Evolutionary conservation across 2,888 invertebrate species (phyloP).

Genomic region (Eupithecia abbreviata): DNA sequence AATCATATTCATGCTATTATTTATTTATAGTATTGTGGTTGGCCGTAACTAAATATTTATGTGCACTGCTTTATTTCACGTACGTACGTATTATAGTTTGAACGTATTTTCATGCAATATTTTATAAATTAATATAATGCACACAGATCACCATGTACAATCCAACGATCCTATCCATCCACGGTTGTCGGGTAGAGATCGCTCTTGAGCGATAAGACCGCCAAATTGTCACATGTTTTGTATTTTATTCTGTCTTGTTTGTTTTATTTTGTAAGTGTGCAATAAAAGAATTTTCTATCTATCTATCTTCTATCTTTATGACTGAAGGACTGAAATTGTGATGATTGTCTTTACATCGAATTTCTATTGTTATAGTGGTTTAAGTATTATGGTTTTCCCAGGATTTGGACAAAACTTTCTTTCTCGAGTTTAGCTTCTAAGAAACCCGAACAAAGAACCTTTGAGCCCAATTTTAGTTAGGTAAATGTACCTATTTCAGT

Average conservation of each 20-base stretch:
- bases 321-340: slow-evolving; percentile 24
- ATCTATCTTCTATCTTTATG: too few species aligned
- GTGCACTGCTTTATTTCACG: slow-evolving; percentile 10
- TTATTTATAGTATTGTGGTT: slow-evolving; percentile 41
- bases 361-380: slow-evolving; percentile 25
- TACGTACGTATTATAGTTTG: too few species aligned
- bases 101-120: too few species aligned
- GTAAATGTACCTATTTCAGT: background rate
- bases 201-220: too few species aligned
- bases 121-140: too few species aligned
- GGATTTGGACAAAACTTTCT: background rate
- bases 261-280: too few species aligned
- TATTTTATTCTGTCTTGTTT: too few species aligned
- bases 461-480: background rate
- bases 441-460: background rate
- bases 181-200: too few species aligned
- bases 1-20: slow-evolving; percentile 48
- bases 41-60: slow-evolving; percentile 34
- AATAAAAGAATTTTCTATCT: too few species aligned
- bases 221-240: too few species aligned
- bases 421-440: background rate
- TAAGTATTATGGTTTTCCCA: background rate
- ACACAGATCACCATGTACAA: too few species aligned
- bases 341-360: slow-evolving; percentile 25
- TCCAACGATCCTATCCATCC: too few species aligned